Percentiles rank a stretch among this genome's conserved stretches.
Evolutionary conservation across 2,888 invertebrate genomes (phyloP).

Genomic region (Azorinus chamasolen): DNA sequence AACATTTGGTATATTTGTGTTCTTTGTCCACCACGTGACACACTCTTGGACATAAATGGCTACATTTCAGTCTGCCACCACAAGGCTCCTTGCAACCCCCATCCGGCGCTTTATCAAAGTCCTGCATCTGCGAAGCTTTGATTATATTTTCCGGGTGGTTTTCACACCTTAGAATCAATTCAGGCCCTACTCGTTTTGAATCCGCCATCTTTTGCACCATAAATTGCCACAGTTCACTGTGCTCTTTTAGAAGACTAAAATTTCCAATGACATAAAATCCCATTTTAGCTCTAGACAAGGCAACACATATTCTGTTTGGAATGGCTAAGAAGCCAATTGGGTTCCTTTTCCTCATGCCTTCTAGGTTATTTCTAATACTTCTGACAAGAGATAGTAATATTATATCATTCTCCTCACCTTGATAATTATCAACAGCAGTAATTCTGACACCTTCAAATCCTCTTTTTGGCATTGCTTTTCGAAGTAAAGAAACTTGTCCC

Average conservation of each 20-base stretch:
- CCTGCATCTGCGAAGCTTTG: constrained; percentile 46
- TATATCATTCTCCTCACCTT: constrained; percentile 86
- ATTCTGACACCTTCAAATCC: constrained; percentile 73
- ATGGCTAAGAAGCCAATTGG: constrained; percentile 81
- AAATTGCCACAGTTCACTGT: constrained; percentile 62
- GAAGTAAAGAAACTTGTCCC: constrained; percentile 77
- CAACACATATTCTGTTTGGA: constrained; percentile 84
- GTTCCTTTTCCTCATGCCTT: constrained; percentile 30
- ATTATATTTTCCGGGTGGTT: constrained; percentile 71
- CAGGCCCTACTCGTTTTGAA: constrained; percentile 34
- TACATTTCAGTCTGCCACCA: constrained; percentile 59
- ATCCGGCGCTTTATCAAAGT: constrained; percentile 69
- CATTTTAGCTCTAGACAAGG: constrained; percentile 82
- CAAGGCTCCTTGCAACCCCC: constrained; percentile 77
- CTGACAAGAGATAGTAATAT: constrained; percentile 85
- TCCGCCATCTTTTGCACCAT: constrained; percentile 35
- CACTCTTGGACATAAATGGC: constrained; percentile 53
- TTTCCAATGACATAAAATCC: constrained; percentile 85
- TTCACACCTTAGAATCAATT: constrained; percentile 71
- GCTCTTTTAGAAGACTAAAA: constrained; percentile 61
- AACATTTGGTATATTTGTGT: constrained; percentile 87
- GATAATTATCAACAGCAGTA: constrained; percentile 83
- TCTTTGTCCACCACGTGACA: constrained; percentile 86
- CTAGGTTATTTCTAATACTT: constrained; percentile 70
- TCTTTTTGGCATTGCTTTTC: constrained; percentile 67